Percentiles rank a stretch among this genome's conserved stretches.
Conservation (phyloP, 2,797 vertebrate species). For the Peromyscus nudipes region DNA sequence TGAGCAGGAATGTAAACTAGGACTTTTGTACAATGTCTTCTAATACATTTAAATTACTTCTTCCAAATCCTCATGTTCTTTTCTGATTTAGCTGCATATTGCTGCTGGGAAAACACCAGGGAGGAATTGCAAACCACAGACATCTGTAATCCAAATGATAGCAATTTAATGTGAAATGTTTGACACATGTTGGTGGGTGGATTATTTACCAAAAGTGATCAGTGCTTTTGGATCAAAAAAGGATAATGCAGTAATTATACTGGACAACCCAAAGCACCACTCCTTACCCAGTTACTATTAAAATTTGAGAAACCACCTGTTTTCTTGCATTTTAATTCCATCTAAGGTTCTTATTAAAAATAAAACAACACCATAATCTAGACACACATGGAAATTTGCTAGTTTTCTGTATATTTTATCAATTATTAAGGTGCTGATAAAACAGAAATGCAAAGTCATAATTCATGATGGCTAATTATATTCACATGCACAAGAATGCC, state of each 20-base stretch:
- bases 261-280: conserved; percentile 20
- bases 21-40: conserved; percentile 41
- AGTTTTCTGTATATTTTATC: background rate
- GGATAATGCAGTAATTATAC: conserved; percentile 65
- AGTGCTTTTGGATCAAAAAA: conserved; percentile 56
- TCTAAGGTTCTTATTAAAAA: conserved; percentile 23
- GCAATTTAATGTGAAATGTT: conserved; percentile 49
- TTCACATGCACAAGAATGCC: background rate
- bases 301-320: conserved; percentile 60
- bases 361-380: conserved; percentile 23
- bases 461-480: background rate
- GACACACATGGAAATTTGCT: background rate
- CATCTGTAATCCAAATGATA: conserved; percentile 51
- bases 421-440: conserved; percentile 9
- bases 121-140: background rate
- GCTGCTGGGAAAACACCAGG: conserved; percentile 31
- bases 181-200: conserved; percentile 40
- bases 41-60: conserved; percentile 57
- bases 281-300: conserved; percentile 58
- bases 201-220: conserved; percentile 57
- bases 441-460: background rate
- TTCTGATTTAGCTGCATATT: background rate
- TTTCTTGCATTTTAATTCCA: conserved; percentile 35
- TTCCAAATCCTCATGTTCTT: conserved; percentile 62
- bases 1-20: conserved; percentile 46